A percentile compares a stretch with the other conserved stretches of the same genome.
Conservation (phyloP, 2,888 invertebrate genomes). For the Hoplodrina blanda region DNA sequence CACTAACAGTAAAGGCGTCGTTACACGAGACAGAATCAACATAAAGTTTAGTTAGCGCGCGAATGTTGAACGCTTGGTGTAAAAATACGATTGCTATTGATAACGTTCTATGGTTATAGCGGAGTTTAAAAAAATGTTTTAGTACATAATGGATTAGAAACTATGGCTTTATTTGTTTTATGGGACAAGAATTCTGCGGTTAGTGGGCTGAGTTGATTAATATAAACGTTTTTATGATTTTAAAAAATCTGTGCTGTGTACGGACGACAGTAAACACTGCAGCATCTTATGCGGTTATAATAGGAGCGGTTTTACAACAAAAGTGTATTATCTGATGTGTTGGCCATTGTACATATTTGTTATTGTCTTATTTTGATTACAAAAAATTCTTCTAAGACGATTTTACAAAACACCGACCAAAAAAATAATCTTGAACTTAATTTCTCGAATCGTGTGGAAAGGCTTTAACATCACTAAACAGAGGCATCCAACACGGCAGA, state of each 20-base stretch:
- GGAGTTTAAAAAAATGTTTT: not conserved
- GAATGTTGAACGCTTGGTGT: conserved; percentile 28
- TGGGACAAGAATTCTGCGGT: too few relatives aligned
- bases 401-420: too few relatives aligned
- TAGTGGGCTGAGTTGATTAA: not conserved
- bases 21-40: conserved; percentile 59
- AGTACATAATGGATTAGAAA: not conserved
- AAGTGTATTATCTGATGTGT: too few relatives aligned
- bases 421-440: not conserved
- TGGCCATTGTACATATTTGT: too few relatives aligned
- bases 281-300: too few relatives aligned
- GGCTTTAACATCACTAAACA: conserved; percentile 31
- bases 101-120: conserved; percentile 30
- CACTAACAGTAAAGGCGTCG: conserved; percentile 54
- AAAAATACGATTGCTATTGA: conserved; percentile 42
- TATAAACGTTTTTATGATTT: not conserved
- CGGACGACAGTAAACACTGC: too few relatives aligned
- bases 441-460: conserved; percentile 17
- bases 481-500: conserved; percentile 43
- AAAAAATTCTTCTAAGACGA: not conserved
- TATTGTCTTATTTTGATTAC: too few relatives aligned
- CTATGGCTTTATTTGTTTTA: not conserved
- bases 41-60: conserved; percentile 44
- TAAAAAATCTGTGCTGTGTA: too few relatives aligned
- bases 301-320: too few relatives aligned